Conservation (phyloP, 2,888 invertebrate species). For the Ectemnius lituratus region DNA sequence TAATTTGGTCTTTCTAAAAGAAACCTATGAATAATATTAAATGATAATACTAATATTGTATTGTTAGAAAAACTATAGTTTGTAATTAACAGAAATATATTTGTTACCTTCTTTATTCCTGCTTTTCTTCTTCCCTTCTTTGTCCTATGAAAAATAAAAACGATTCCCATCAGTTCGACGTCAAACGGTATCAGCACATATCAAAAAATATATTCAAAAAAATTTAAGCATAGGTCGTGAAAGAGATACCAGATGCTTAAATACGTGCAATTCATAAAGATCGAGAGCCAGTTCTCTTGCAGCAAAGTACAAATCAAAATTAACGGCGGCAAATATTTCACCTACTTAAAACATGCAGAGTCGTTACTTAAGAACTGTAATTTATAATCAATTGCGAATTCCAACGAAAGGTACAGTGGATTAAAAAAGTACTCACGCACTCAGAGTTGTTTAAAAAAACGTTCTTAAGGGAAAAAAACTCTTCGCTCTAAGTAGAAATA, state of each 20-base stretch:
- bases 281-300: too few species aligned
- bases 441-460: too few species aligned
- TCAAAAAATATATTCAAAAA: background rate
- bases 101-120: constrained; percentile 92
- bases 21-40: background rate
- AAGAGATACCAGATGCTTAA: background rate
- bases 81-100: constrained; percentile 16
- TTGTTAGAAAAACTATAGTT: background rate
- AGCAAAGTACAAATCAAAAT: too few species aligned
- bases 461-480: too few species aligned
- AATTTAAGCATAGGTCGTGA: background rate
- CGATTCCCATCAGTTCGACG: constrained; percentile 36
- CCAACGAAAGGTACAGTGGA: too few species aligned
- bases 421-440: too few species aligned
- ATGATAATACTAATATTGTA: background rate
- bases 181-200: background rate
- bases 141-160: constrained; percentile 83
- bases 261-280: too few species aligned
- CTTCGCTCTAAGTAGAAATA: too few species aligned
- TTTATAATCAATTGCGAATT: too few species aligned
- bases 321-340: too few species aligned
- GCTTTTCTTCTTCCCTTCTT: constrained; percentile 91
- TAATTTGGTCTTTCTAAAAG: background rate
- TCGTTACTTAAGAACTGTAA: too few species aligned
- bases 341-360: too few species aligned